Conservation (phyloP, 2,797 vertebrate species). For the Denticeps clupeoides region DNA sequence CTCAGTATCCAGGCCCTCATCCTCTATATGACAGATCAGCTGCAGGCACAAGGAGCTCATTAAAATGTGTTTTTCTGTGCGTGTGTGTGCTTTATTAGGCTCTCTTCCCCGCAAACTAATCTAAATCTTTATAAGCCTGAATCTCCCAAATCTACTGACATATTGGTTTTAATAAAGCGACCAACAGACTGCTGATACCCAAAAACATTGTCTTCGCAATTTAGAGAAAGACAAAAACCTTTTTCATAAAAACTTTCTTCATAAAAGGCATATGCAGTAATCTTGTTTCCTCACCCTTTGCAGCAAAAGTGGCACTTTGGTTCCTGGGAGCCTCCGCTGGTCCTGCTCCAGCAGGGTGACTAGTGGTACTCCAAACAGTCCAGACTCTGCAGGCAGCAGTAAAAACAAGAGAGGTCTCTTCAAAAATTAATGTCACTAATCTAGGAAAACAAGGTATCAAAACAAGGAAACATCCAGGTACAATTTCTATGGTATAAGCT, state of each 20-base stretch:
- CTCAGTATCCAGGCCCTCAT: constrained; percentile 81
- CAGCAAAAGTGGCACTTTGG: constrained; percentile 82
- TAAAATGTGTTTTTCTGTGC: neutral
- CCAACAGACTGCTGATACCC: too few species aligned
- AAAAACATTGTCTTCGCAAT: neutral
- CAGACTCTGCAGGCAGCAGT: constrained; percentile 63
- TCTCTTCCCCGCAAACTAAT: too few species aligned
- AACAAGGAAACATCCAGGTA: too few species aligned
- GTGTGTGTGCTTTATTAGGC: neutral
- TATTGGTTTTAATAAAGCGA: too few species aligned
- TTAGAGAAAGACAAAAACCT: neutral
- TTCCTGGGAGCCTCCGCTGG: constrained; percentile 68
- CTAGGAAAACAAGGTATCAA: too few species aligned
- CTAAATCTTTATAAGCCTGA: too few species aligned
- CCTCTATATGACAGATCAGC: constrained; percentile 80
- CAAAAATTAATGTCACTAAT: neutral
- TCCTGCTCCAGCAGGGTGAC: constrained; percentile 81
- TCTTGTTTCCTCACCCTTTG: constrained; percentile 70
- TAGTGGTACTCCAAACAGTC: constrained; percentile 81
- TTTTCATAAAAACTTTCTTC: too few species aligned
- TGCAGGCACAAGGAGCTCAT: constrained; percentile 34
- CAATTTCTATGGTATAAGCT: too few species aligned
- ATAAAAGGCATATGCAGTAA: too few species aligned
- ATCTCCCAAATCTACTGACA: too few species aligned
- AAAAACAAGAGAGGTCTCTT: constrained; percentile 8